Percentiles rank a stretch among this genome's conserved stretches.
These are phyloP conservation scores for Melospiza melodia DNA, from an alignment of 2,113 vertebrate genomes.

Conservation along the genomic window DNA sequence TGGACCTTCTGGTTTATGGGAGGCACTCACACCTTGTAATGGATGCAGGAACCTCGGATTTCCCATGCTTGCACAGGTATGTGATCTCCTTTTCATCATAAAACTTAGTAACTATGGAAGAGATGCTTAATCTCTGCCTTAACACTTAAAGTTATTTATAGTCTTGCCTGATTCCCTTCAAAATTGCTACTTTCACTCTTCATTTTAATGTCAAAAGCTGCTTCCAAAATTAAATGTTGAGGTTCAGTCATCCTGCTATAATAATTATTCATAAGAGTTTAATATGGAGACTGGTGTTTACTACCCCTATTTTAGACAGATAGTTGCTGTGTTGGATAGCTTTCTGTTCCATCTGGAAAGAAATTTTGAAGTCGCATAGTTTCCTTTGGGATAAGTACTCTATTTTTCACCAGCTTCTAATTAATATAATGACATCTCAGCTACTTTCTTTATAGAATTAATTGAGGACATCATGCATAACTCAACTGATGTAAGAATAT, in stretches of 20 bases:
- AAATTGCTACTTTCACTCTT: not conserved
- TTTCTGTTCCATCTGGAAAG: not conserved
- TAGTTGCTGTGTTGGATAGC: not conserved
- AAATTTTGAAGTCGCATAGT: not conserved
- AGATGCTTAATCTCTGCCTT: not conserved
- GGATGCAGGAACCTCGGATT: constrained; percentile 94
- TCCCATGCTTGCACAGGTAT: constrained; percentile 87
- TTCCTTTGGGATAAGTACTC: not conserved
- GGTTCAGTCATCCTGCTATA: not conserved
- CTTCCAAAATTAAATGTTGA: not conserved
- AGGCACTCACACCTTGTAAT: constrained; percentile 92
- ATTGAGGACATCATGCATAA: not conserved
- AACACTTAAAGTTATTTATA: not conserved
- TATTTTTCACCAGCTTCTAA: constrained; percentile 4
- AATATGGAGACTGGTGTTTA: not conserved
- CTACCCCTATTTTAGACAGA: not conserved
- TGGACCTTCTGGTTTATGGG: constrained; percentile 92
- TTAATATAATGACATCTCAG: not conserved
- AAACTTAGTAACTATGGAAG: not conserved
- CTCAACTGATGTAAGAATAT: not conserved
- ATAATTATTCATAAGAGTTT: not conserved
- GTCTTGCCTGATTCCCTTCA: not conserved
- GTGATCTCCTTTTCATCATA: not conserved
- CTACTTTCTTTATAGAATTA: not conserved
- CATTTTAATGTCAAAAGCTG: not conserved